Conservation (phyloP, 1,140 invertebrate genomes). For the Ruditapes philippinarum region DNA sequence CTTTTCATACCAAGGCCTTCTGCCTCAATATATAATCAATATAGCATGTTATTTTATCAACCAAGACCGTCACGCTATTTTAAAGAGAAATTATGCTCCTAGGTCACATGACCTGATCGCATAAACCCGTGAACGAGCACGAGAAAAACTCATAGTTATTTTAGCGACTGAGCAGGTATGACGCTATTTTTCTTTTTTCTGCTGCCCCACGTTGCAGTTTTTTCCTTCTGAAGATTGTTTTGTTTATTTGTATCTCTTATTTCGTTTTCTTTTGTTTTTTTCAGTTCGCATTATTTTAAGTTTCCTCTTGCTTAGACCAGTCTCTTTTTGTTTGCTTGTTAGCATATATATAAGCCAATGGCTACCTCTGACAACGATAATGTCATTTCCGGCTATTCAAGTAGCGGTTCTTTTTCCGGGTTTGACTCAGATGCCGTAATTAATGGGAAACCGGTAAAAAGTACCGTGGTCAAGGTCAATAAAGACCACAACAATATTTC, state of each 20-base stretch:
- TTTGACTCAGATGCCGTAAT: neutral
- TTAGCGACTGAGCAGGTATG: neutral
- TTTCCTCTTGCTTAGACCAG: neutral
- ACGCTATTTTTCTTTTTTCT: neutral
- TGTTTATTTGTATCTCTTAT: neutral
- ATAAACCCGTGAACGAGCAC: neutral
- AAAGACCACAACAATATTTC: neutral
- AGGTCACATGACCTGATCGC: no score
- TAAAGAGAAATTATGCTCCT: no score
- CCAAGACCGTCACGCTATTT: slow-evolving; percentile 14
- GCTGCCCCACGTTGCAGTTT: neutral
- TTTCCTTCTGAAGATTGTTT: neutral
- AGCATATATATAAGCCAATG: neutral
- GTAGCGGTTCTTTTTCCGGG: neutral
- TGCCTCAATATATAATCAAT: neutral
- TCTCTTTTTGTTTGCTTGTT: neutral
- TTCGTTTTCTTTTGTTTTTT: neutral
- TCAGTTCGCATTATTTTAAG: neutral
- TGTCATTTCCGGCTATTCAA: neutral
- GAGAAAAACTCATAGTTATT: neutral
- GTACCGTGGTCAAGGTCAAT: neutral
- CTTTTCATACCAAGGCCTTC: no score
- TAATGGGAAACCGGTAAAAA: neutral
- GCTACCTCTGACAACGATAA: neutral
- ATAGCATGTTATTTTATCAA: slow-evolving; percentile 11